A percentile compares a stretch with the other conserved stretches of the same genome.
Conservation (phyloP, 1,140 invertebrate species). For the Charaxes varanes region DNA sequence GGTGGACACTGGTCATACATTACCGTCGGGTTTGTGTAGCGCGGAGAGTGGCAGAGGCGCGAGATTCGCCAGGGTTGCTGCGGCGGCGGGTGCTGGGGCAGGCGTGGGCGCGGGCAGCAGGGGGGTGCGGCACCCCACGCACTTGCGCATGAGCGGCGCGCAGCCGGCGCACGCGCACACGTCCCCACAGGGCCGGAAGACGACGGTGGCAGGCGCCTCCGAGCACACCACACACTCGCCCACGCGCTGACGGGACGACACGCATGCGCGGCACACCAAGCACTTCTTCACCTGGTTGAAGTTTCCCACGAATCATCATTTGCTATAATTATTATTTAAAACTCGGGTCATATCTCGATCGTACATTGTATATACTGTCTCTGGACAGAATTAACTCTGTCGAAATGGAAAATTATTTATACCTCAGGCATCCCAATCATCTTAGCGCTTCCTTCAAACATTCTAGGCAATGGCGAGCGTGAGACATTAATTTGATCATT, state of each 20-base stretch:
- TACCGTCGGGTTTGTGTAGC: slow-evolving; percentile 7
- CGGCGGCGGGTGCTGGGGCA: background rate
- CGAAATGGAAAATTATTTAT: too few species aligned
- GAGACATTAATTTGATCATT: too few species aligned
- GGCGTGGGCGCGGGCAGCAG: slow-evolving; percentile 85
- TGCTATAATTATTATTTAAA: too few species aligned
- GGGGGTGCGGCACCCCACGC: slow-evolving; percentile 92
- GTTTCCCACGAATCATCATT: too few species aligned
- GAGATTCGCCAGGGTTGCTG: background rate
- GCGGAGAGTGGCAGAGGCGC: background rate
- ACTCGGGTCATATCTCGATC: too few species aligned
- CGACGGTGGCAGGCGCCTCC: slow-evolving; percentile 91
- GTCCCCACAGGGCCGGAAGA: slow-evolving; percentile 96
- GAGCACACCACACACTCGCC: slow-evolving; percentile 98
- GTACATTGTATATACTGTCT: too few species aligned
- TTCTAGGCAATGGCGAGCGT: too few species aligned
- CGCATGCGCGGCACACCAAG: slow-evolving; percentile 91
- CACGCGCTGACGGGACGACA: slow-evolving; percentile 81
- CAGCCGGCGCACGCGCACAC: slow-evolving; percentile 96
- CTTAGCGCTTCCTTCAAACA: too few species aligned
- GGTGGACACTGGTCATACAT: too few species aligned
- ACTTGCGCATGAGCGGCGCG: slow-evolving; percentile 96
- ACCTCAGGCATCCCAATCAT: too few species aligned
- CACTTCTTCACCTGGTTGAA: slow-evolving; percentile 93
- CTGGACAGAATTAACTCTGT: too few species aligned